Conservation (phyloP, 64 coral and sea anemone species). For the Montipora cactus region DNA sequence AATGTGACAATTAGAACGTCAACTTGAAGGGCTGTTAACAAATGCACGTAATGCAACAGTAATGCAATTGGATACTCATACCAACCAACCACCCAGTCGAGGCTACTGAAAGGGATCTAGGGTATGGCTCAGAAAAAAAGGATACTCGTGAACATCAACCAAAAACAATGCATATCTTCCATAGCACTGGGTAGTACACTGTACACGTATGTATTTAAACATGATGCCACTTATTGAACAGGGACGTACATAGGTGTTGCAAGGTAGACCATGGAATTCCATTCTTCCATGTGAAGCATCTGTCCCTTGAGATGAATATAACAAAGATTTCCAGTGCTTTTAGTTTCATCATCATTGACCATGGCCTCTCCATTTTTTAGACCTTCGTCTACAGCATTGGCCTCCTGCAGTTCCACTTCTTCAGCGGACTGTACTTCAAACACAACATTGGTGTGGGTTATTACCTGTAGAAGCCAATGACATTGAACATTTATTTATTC, state of each 20-base stretch:
- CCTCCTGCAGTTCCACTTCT: neutral
- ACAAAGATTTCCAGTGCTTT: neutral
- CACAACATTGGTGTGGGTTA: constrained; percentile 65
- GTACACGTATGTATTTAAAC: no score
- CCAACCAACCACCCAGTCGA: no score
- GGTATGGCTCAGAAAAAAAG: no score
- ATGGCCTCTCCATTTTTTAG: constrained; percentile 16
- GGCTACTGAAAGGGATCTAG: no score
- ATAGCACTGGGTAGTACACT: no score
- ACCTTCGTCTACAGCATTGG: neutral
- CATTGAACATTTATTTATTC: neutral
- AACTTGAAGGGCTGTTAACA: no score
- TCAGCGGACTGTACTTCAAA: constrained; percentile 65
- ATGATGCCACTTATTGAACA: neutral
- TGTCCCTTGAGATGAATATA: constrained; percentile 88
- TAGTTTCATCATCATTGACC: neutral
- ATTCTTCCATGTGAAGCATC: constrained; percentile 90
- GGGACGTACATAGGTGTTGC: constrained; percentile 88
- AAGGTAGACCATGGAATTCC: constrained; percentile 87
- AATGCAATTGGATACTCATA: no score
- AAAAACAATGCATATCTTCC: no score
- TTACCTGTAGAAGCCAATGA: constrained; percentile 10
- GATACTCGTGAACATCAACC: no score
- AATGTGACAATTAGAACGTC: no score
- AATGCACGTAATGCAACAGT: no score